Conservation (phyloP, 2,797 vertebrate species). For the Adrianichthys oophorus region DNA sequence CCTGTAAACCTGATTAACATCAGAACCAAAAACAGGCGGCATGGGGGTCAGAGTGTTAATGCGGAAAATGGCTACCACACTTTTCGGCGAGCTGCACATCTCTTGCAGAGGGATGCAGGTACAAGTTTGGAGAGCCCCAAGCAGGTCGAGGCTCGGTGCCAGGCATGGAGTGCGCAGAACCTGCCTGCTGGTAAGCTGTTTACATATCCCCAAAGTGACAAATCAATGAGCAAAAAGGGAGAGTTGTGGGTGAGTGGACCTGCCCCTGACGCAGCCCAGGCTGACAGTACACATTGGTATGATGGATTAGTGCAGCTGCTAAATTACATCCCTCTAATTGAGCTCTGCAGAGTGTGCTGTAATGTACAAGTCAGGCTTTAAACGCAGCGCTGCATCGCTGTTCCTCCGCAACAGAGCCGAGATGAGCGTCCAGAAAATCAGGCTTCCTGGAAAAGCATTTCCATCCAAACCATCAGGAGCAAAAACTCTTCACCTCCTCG, state of each 20-base stretch:
- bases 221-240: slow-evolving; percentile 70
- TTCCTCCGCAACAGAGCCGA: too few relatives aligned
- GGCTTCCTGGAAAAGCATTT: too few relatives aligned
- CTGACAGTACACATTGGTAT: slow-evolving; percentile 47
- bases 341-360: slow-evolving; percentile 37
- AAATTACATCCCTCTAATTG: slow-evolving; percentile 62
- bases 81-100: slow-evolving; percentile 33
- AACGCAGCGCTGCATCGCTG: too few relatives aligned
- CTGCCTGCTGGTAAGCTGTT: slow-evolving; percentile 70
- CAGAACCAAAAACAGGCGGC: slow-evolving; percentile 37
- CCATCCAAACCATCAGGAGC: too few relatives aligned
- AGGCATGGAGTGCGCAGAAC: slow-evolving; percentile 59
- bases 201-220: slow-evolving; percentile 78
- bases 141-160: slow-evolving; percentile 18
- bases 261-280: slow-evolving; percentile 63
- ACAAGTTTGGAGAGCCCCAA: slow-evolving; percentile 1
- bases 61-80: slow-evolving; percentile 64
- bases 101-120: background rate
- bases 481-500: too few relatives aligned
- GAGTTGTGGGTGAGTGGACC: slow-evolving; percentile 41
- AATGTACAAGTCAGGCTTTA: slow-evolving; percentile 33
- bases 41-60: slow-evolving; percentile 55
- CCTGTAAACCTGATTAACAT: slow-evolving; percentile 57
- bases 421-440: too few relatives aligned
- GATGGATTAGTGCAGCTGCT: slow-evolving; percentile 69